phyloP scores from a whole-genome alignment of 1,140 invertebrate species.

The Diploscapter pachys region DNA sequence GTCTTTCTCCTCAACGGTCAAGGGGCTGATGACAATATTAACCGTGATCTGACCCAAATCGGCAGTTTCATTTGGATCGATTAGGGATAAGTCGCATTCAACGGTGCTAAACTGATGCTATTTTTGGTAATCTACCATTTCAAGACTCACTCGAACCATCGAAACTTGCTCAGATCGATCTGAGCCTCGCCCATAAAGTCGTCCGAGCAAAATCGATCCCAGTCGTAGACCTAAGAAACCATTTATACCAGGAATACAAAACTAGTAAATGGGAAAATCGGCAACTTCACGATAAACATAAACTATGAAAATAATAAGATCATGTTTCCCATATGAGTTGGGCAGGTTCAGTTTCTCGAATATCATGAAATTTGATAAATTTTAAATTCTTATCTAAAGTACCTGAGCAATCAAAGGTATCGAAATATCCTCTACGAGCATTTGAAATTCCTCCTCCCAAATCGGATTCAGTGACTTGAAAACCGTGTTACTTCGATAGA shows the following conservation, averaged over 20 bases:
- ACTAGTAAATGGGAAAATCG: no score
- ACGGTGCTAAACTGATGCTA: not conserved
- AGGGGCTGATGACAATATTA: conserved; percentile 77
- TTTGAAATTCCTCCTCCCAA: conserved; percentile 63
- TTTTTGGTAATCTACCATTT: no score
- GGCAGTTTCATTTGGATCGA: conserved; percentile 61
- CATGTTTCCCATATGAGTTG: conserved; percentile 62
- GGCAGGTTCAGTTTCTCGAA: not conserved
- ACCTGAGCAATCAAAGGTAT: not conserved
- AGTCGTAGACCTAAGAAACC: conserved; percentile 79
- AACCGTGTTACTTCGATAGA: conserved; percentile 62
- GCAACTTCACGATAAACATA: no score
- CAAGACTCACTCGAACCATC: conserved; percentile 70
- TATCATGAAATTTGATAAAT: not conserved
- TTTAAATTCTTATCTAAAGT: not conserved
- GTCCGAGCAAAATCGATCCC: conserved; percentile 91
- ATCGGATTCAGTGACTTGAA: conserved; percentile 63
- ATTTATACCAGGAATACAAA: no score
- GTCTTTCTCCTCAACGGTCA: conserved; percentile 86
- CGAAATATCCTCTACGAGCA: conserved; percentile 53
- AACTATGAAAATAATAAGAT: no score
- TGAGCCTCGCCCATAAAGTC: conserved; percentile 92
- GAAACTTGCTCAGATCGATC: conserved; percentile 78
- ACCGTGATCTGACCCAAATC: conserved; percentile 69
- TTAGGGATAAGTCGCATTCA: conserved; percentile 18